Percentiles rank a stretch among this genome's conserved stretches.
phyloP scores from a whole-genome alignment of 1,140 invertebrate species.

The Drosophila sechellia region DNA sequence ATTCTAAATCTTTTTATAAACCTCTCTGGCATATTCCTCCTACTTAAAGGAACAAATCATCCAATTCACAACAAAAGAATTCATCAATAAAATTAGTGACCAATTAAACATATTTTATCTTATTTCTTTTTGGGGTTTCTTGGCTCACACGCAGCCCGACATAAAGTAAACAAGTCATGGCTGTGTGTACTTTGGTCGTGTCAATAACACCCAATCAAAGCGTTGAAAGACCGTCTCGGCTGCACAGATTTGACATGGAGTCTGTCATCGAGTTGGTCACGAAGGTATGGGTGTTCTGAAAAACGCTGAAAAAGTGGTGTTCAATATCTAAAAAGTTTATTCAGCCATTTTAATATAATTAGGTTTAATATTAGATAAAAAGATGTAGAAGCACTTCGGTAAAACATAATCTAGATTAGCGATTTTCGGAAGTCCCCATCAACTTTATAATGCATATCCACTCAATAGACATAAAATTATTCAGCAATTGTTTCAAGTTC shows the following conservation, averaged over 20 bases:
- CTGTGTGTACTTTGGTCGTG: conserved; percentile 40
- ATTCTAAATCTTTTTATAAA: conserved; percentile 28
- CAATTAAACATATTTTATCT: conserved; percentile 17
- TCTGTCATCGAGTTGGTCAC: conserved; percentile 31
- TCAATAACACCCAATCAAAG: conserved; percentile 69
- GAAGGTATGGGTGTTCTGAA: conserved; percentile 27
- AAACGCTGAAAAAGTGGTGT: conserved; percentile 9
- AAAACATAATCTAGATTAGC: neutral
- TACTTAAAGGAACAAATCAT: conserved; percentile 42
- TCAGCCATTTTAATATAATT: neutral
- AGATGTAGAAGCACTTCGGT: neutral
- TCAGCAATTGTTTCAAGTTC: conserved; percentile 77
- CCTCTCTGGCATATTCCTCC: conserved; percentile 49
- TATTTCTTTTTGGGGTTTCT: conserved; percentile 6
- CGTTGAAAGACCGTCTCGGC: conserved; percentile 52
- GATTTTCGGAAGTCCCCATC: conserved; percentile 27
- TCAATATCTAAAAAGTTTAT: neutral
- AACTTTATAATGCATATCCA: conserved; percentile 21
- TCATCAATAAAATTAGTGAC: conserved; percentile 42
- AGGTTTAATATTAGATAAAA: neutral
- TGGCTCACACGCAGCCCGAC: neutral
- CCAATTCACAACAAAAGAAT: conserved; percentile 26
- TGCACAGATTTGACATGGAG: conserved; percentile 16
- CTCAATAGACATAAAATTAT: conserved; percentile 44
- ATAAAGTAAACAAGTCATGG: conserved; percentile 36